Evolutionary conservation across 2,113 vertebrate genomes (phyloP), one percentile per base, ranked within the genome.

Genomic region (Suricata suricatta): DNA sequence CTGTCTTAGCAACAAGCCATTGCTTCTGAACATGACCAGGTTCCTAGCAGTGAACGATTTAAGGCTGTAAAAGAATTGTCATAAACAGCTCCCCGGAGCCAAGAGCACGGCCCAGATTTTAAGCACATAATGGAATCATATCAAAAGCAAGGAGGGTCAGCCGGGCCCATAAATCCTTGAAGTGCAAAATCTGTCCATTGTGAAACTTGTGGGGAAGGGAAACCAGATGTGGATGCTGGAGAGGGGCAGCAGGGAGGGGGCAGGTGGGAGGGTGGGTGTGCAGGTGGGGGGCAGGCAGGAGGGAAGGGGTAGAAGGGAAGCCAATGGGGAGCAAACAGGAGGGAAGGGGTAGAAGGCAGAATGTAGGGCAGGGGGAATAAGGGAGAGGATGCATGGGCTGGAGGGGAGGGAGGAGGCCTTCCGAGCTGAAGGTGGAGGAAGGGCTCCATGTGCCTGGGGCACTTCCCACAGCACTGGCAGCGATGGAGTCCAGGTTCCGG

Each of bases 41-140:
- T 95, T 96, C 90, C 92, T 91, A 95, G 95, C 1, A 0, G 97
- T 95, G 97, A 98, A 86, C 5, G 44, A 97, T 95, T 97, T 96
- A 97, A 88, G 72, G 47, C 94, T 86, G 33, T 97, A 97, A 98
- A 98, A 96, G 97, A 97, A 97, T 96, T 96, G 97, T 98, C 96
- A 98, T 98, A 97, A 98, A 98, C 96, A 98, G 94, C 84, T 98
- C 96, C 88, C 96, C 0, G 50, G 97, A 97, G 97, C 85, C 97
- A 93, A 97, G 85, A 90, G 50, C n/a, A 33, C 47, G 14, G 94
- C 93, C 94, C 92, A 94, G 96, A 90, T 93, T 97, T 98, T 97
- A 98, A 98, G 97, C 95, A 86, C 94, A 97, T 97, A 96, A 97
- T 98, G 97, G 97, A 97, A 97, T 96, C 96, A 90, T 97, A 97